Percentiles rank a stretch among this genome's conserved stretches.
Evolutionary conservation across 35 echinoderm and acorn worm genomes (phyloP).

Genomic region (Nesometra sesokonis): DNA sequence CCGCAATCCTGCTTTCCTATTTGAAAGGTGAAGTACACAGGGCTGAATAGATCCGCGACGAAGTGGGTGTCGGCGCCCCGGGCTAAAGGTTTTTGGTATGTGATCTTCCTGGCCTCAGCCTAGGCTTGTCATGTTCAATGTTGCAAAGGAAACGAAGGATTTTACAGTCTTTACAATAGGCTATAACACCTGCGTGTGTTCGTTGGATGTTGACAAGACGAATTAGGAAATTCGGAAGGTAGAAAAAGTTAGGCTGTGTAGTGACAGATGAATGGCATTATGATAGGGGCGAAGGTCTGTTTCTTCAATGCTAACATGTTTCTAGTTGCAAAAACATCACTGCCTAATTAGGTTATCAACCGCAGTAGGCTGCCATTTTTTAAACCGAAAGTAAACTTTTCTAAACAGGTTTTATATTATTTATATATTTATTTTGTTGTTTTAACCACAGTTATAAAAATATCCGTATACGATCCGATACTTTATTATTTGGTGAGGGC

Average conservation of each 20-base stretch:
- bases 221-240: background rate
- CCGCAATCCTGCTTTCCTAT: background rate
- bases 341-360: too few relatives aligned
- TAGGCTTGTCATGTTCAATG: background rate
- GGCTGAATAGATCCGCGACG: background rate
- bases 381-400: background rate
- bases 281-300: background rate
- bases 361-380: too few relatives aligned
- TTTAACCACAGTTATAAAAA: too few relatives aligned
- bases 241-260: background rate
- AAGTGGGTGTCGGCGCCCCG: background rate
- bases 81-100: background rate
- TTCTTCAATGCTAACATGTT: background rate
- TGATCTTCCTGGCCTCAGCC: background rate
- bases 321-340: background rate
- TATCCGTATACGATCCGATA: too few relatives aligned
- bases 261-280: background rate
- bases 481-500: too few relatives aligned
- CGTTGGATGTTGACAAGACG: background rate
- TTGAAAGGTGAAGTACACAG: background rate
- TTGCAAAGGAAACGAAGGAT: background rate
- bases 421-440: too few relatives aligned
- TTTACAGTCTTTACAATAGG: background rate
- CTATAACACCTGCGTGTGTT: background rate
- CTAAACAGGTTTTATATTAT: too few relatives aligned